phyloP scores from a whole-genome alignment of 2,888 invertebrate genomes.

The Hypercompe scribonia region DNA sequence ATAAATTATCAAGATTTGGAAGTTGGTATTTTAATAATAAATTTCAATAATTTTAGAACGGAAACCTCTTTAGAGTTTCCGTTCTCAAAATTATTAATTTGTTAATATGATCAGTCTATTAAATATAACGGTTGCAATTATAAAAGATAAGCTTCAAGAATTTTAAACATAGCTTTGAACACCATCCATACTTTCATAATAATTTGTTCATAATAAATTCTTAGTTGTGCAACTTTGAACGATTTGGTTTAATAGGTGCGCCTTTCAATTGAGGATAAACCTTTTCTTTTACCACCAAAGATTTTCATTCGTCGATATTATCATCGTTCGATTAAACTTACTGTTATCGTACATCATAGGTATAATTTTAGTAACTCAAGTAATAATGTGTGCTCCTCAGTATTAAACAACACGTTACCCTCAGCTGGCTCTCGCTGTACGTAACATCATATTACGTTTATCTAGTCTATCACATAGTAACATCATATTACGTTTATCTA shows the following conservation, averaged over 20 bases:
- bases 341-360: neutral
- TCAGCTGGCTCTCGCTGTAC: constrained; percentile 39
- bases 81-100: neutral
- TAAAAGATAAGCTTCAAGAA: neutral
- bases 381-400: constrained; percentile 17
- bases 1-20: too few species aligned
- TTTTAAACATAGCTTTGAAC: too few species aligned
- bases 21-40: too few species aligned
- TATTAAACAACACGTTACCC: constrained; percentile 42
- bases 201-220: too few species aligned
- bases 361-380: constrained; percentile 1
- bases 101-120: neutral
- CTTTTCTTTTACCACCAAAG: too few species aligned
- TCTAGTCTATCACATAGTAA: constrained; percentile 31
- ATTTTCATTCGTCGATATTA: too few species aligned
- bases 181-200: too few species aligned
- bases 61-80: too few species aligned
- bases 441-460: constrained; percentile 21
- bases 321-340: too few species aligned
- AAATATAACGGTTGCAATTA: neutral
- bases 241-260: too few species aligned
- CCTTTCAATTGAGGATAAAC: too few species aligned
- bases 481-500: constrained; percentile 30
- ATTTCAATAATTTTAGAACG: neutral
- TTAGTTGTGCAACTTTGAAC: too few species aligned